Evolutionary conservation across 2,113 vertebrate genomes (phyloP).

Genomic region (Carlito syrichta): DNA sequence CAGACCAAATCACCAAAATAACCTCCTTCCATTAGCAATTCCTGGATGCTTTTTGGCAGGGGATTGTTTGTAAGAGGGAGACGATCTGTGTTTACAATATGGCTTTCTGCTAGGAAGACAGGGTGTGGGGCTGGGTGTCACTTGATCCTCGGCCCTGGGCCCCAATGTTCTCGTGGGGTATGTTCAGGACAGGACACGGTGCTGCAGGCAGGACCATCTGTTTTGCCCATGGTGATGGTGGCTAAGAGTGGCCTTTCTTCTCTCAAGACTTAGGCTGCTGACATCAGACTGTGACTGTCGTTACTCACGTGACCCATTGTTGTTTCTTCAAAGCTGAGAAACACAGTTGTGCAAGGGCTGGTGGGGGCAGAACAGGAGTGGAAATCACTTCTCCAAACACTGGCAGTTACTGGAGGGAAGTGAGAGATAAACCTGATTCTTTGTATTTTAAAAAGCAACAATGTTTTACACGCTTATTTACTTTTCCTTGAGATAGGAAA

Average conservation of each 20-base stretch:
- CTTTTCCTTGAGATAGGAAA: neutral
- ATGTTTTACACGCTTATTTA: neutral
- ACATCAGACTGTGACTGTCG: neutral
- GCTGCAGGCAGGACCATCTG: too few species aligned
- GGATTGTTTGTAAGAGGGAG: neutral
- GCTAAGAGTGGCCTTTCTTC: neutral
- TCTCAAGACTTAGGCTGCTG: neutral
- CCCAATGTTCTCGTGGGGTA: neutral
- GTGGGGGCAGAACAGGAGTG: neutral
- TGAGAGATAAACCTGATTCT: neutral
- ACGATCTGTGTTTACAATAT: neutral
- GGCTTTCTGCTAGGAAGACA: neutral
- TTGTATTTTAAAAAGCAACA: neutral
- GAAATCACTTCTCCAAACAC: neutral
- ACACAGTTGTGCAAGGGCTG: accelerated
- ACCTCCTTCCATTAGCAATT: neutral
- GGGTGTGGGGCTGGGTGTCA: neutral
- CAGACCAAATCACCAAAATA: neutral
- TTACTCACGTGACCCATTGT: too few species aligned
- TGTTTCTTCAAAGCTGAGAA: neutral
- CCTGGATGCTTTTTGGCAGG: neutral
- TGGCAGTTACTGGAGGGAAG: neutral
- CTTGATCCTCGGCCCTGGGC: neutral
- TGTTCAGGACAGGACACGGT: too few species aligned
- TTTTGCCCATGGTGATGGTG: too few species aligned